These are phyloP conservation scores for crab-eating macaque (Macaca fascicularis) DNA, from an alignment of 2,113 vertebrate species.

Conservation along the genomic window T2T-MFA8v1.1 NC_088380.1:156733501-156734000, in stretches of 20 bases:
- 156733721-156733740: conserved; percentile 85
- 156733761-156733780: conserved; percentile 86
- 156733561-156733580: neutral
- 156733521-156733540: conserved; percentile 71
- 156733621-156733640: conserved; percentile 72
- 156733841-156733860: conserved; percentile 98
- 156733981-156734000: conserved; percentile 99
- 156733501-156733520: conserved; percentile 67
- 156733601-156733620: conserved; percentile 52
- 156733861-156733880: conserved; percentile 92
- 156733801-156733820: conserved; percentile 97
- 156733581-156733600: neutral
- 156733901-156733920: conserved; percentile 82
- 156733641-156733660: conserved; percentile 88
- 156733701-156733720: conserved; percentile 89
- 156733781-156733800: conserved; percentile 92
- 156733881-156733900: conserved; percentile 87
- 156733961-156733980: conserved; percentile 95
- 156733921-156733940: conserved; percentile 88
- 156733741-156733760: conserved; percentile 86
- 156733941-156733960: conserved; percentile 96
- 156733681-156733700: conserved; percentile 87
- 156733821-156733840: conserved; percentile 86
- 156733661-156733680: conserved; percentile 90
- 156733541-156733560: conserved; percentile 49